Base-by-base conservation (phyloP, 1,140 invertebrate genomes). In the Bilobella aurantiaca region DNA sequence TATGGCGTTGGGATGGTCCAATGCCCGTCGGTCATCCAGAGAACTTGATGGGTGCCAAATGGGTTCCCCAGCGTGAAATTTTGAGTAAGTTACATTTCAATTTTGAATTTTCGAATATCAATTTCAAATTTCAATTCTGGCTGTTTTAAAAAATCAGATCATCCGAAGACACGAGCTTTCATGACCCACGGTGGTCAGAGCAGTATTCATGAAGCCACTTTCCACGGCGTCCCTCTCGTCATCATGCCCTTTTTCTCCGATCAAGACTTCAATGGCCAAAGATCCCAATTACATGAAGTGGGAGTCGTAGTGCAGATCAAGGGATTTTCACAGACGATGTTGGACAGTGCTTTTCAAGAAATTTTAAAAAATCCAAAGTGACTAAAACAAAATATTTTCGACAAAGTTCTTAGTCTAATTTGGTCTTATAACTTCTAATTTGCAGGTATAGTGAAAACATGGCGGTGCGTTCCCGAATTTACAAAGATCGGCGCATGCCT, bases 401-500 rank as follows among this genome's bases (percentile, higher is more conserved):
- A 58, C 21, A 8, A 16, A 64, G 57, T 64, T 12, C 37, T 57
- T 42, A n/a, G n/a, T 32, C 8, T 42, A 47, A n/a, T 12, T 8
- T 3, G 3, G 21, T 12, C 8, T 23, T 28, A 58, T 28, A 37
- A 29, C 5, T 53, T 56, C 31, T 34, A 32, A 57, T 65, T 64
- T 74, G 70, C 58, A 78, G 77, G 58, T 79, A 77, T 68, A 73
- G 73, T 29, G 66, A 74, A 57, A 76, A 76, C 49, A 74, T 76
- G 66, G 68, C 73, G 58, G 71, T 60, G 59, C 57, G 46, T 28
- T 71, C 70, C 0, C 30, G 12, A 30, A 64, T 76, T 1, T 82
- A 83, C 69, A 78, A 79, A 29, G 83, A 85, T 72, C 77, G 81
- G 1, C 82, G 79, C 3, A 3, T 49, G 32, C 69, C 25, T 46